These are phyloP conservation scores for Coleophora deauratella DNA, from an alignment of 2,888 invertebrate genomes.

Conservation along the genomic window DNA sequence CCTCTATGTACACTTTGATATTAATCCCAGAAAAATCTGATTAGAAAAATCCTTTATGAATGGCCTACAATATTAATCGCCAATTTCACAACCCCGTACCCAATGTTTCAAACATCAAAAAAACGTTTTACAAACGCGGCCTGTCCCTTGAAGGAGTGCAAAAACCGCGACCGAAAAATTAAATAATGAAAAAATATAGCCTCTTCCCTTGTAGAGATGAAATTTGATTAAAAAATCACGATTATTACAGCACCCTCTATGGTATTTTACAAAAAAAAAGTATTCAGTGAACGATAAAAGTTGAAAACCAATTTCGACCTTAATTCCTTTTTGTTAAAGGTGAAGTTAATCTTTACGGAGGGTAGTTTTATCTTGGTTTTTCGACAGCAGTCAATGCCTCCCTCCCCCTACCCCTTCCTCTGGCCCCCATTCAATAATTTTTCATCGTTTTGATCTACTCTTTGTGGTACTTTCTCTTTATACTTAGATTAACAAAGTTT, in stretches of 20 bases:
- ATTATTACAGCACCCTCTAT: constrained; percentile 65
- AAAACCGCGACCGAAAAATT: constrained; percentile 66
- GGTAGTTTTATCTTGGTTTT: constrained; percentile 38
- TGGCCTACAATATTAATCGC: no score
- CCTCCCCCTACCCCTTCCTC: constrained; percentile 39
- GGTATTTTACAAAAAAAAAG: constrained; percentile 44
- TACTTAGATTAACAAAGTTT: constrained; percentile 73
- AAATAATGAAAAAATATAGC: constrained; percentile 74
- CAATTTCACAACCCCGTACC: no score
- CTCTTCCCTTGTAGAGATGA: constrained; percentile 72
- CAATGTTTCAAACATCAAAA: constrained; percentile 39
- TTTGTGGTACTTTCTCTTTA: constrained; percentile 66
- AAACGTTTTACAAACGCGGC: constrained; percentile 58
- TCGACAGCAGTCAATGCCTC: constrained; percentile 58
- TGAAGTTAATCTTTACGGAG: constrained; percentile 1
- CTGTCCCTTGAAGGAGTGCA: constrained; percentile 64
- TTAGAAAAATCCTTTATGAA: no score
- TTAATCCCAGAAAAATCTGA: no score
- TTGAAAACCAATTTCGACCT: constrained; percentile 6
- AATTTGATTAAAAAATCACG: constrained; percentile 77
- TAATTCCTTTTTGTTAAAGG: constrained; percentile 27
- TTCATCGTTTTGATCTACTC: constrained; percentile 70
- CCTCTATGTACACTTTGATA: no score
- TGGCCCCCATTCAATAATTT: constrained; percentile 72
- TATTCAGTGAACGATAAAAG: no score